Evolutionary conservation across 2,113 vertebrate genomes (phyloP), one percentile per base, ranked within the genome.

Genomic region (Anas platyrhynchos): DNA sequence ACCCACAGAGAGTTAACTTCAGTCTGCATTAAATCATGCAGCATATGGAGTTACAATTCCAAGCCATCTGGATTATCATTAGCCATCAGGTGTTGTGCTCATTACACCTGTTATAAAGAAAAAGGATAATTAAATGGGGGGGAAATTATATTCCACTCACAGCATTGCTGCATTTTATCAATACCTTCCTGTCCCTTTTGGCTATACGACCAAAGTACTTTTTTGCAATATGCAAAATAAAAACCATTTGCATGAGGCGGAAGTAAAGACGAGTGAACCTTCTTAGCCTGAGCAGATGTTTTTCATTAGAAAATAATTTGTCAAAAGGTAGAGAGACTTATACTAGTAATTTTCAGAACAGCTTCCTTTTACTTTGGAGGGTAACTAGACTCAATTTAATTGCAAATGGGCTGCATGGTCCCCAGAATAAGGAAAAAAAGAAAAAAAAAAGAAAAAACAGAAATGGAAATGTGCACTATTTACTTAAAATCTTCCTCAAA

Each of bases 271-370:
- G 29, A 91, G 83, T 50, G 83, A 96, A 90, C 84, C 94, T 78
- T 85, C 56, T 6, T 25, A 91, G 92, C 93, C 86, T 3, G 38
- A 96, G 91, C 95, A 96, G 96, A 95, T 96, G 94, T 93, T 96
- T 93, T 96, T 77, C 96, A 96, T 96, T 96, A 93, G 92, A 66
- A 95, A 96, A 95, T 96, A 79, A 96, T 97, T 96, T 94, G 91
- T 96, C 94, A 96, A 83, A 95, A 96, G 89, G 83, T 87, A 74
- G 92, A 85, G 73, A 96, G 88, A 86, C 81, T 91, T 89, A 48
- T 77, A 59, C 54, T 79, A 82, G 41, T 95, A 80, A 96, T 97
- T 97, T 97, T 27, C 92, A 74, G 80, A 96, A 65, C 87, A 80
- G 94, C 66, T 91, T 86, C 48, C 87, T 76, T 92, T 95, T 84